Base-by-base conservation (phyloP, 2,888 invertebrate species). In the Plusia festucae region DNA sequence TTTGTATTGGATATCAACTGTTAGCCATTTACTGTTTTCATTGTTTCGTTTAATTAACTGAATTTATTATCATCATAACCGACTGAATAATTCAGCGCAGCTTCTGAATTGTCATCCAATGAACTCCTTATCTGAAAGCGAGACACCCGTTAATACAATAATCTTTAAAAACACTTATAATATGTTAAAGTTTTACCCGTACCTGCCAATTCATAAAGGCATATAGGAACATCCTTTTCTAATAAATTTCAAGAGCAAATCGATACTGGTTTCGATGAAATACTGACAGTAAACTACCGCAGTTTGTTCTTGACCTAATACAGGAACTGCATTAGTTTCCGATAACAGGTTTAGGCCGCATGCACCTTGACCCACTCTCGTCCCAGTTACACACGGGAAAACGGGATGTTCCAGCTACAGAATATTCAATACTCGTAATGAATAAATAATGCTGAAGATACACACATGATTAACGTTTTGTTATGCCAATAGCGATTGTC, bases 281-380 rank as follows among this genome's bases (percentile, higher is more conserved):
- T 20, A 30, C 27, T 40, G 20, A 6, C n/a, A 40, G 22, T 53
- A 58, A 46, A 53, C 15, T 15, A 15, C 24, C 53, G 24, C 62
- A 61, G 13, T 22, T n/a, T 64, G 76, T 18, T 64, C 76, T 71
- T 79, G 76, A 79, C 74, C 74, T 22, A 60, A 62, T 53, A 70
- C 63, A 76, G 74, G 61, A 82, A 80, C 63, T 86, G 83, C 86
- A 87, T 88, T 90, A 89, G 73, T 63, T 76, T 53, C 71, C 85
- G 73, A 82, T 91, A 90, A 89, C 81, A 75, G 58, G 81, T 82
- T 89, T 85, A 86, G 67, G 16, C 30, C 57, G 53, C n/a, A 57
- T 40, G 46, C 49, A 76, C 86, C 85, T 82, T 86, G 85, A 82
- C 83, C 85, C 44, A 68, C 16, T 73, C 79, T 74, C 80, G 83